Evolutionary conservation across 2,113 vertebrate species (phyloP).

Genomic region (Thunnus thynnus): DNA sequence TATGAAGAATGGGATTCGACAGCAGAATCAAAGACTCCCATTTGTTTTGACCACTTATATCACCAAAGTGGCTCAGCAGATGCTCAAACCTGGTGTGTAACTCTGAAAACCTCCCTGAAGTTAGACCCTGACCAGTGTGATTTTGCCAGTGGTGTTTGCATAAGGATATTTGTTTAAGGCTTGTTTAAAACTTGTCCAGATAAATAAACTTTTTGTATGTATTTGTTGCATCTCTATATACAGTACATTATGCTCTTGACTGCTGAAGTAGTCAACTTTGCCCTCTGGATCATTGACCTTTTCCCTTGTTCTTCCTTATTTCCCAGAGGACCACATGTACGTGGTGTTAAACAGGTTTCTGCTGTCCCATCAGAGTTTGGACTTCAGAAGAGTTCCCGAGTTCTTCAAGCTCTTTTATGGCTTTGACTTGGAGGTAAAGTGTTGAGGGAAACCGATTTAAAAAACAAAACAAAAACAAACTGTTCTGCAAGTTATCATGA

Average conservation of each 20-base stretch:
- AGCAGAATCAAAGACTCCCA: conserved; percentile 88
- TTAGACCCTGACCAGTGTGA: not conserved
- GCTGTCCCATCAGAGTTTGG: conserved; percentile 91
- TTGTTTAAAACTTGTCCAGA: not conserved
- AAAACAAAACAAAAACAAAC: not conserved
- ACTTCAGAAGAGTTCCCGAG: conserved; percentile 91
- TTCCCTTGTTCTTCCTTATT: conserved; percentile 5
- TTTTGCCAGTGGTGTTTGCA: not conserved
- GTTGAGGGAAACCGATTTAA: not conserved
- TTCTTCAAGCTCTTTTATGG: conserved; percentile 97
- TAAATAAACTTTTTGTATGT: not conserved
- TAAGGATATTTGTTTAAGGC: conserved; percentile 6
- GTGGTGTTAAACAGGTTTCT: conserved; percentile 91
- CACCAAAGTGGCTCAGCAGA: conserved; percentile 89
- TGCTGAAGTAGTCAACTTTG: not conserved
- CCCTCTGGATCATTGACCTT: not conserved
- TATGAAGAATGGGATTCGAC: conserved; percentile 90
- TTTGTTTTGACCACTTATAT: conserved; percentile 89
- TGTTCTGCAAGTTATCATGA: not conserved
- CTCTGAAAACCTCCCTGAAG: not conserved
- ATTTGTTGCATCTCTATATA: not conserved
- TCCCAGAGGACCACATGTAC: conserved; percentile 97
- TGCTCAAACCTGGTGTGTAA: conserved; percentile 92
- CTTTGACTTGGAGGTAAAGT: conserved; percentile 90
- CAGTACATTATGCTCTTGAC: not conserved